Base-by-base conservation (phyloP, 2,113 vertebrate species). In the Siphamia tubifer region DNA sequence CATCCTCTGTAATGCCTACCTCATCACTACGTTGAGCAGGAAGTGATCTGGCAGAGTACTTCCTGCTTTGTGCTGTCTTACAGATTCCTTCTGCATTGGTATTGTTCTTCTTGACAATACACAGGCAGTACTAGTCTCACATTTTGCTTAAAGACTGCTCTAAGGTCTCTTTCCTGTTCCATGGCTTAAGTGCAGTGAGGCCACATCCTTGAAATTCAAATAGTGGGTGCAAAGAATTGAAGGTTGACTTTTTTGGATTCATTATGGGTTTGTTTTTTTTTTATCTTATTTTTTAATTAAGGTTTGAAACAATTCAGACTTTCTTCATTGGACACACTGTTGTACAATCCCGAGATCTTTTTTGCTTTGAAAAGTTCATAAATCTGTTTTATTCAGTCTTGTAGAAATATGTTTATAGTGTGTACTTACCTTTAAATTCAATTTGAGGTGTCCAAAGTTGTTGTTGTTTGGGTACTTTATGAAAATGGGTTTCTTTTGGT, bases 21-120 rank as follows among this genome's bases (percentile, higher is more conserved):
- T 36, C 19, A 77, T 68, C 67, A 63, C 45, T 35, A 16, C 4
- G 25, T 47, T 20, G 54, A 75, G 52, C 81, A 84, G 82, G 88
- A 90, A 31, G 49, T 68, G 86, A 85, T 87, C 71, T 83, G 81
- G 76, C 53, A 60, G 76, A 85, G 76, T 81, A 71, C 79, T 88
- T 88, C 88, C 81, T 88, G 84, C 69, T 74, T 40, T 70, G 34
- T 16, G 52, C 40, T 39, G 77, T 53, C 60, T 69, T 36, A 32
- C 58, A 63, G 49, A 49, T 55, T 45, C 21, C 8, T 83, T 68
- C 68, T 73, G 45, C 30, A 25, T 24, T 36, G n/a, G 35, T 54
- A 83, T 85, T 84, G 84, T 87, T 87, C 77, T 61, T 2, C 40
- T 6, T 57, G 82, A 86, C 79, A 86, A 86, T 74, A 52, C 68